Evolutionary conservation across 2,113 vertebrate genomes (phyloP).

Genomic region (Nyctibius bracteatus): DNA sequence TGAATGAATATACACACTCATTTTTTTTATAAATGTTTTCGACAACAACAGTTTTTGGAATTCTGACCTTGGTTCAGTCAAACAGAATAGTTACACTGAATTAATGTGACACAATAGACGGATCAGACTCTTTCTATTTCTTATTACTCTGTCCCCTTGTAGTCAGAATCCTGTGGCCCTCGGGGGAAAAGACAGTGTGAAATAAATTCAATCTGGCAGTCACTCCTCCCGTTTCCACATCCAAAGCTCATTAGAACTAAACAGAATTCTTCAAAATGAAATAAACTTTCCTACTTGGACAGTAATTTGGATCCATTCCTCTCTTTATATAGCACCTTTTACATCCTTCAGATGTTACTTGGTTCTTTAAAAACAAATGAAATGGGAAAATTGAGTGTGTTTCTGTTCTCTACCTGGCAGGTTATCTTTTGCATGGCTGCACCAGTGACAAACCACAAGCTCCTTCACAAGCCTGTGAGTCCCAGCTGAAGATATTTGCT

Average conservation of each 20-base stretch:
- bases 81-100: background rate
- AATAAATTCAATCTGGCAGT: background rate
- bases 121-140: background rate
- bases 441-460: background rate
- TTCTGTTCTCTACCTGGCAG: background rate
- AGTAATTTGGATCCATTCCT: background rate
- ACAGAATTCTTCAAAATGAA: background rate
- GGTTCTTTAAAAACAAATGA: background rate
- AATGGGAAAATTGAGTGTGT: background rate
- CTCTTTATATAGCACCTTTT: background rate
- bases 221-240: background rate
- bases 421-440: background rate
- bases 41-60: background rate
- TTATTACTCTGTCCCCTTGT: background rate
- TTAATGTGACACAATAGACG: background rate
- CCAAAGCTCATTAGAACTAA: background rate
- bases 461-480: background rate
- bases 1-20: background rate
- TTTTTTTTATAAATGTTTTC: background rate
- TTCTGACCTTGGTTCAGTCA: background rate
- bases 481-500: background rate
- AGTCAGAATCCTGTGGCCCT: background rate
- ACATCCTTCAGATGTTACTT: background rate
- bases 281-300: background rate
- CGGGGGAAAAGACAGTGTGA: background rate